A percentile compares a stretch with the other conserved stretches of the same genome.
Evolutionary conservation across 2,797 vertebrate genomes (phyloP).

Genomic region (Diplodus puntazzo): DNA sequence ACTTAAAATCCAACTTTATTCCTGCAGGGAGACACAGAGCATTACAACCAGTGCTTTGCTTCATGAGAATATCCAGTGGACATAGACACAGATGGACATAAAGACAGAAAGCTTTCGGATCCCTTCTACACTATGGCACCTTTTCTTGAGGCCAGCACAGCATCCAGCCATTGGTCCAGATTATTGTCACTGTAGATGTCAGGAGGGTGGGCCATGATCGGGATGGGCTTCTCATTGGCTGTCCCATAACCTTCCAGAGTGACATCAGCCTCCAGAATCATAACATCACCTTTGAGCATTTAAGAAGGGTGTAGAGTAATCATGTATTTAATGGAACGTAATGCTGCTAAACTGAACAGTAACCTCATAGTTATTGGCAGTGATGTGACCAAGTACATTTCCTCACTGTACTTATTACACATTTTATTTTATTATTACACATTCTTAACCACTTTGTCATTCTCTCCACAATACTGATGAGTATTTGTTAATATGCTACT

Average conservation of each 20-base stretch:
- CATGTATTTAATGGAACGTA: neutral
- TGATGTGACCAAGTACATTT: too few species aligned
- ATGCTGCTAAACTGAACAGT: neutral
- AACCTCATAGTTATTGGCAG: neutral
- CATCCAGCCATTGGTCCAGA: slow-evolving; percentile 88
- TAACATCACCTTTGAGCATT: slow-evolving; percentile 74
- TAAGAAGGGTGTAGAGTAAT: neutral
- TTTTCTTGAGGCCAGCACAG: slow-evolving; percentile 85
- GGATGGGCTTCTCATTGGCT: slow-evolving; percentile 78
- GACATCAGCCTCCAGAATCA: slow-evolving; percentile 90
- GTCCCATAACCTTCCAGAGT: slow-evolving; percentile 85
- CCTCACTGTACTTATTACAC: too few species aligned
- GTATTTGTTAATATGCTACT: too few species aligned
- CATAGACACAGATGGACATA: neutral
- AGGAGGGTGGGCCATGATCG: slow-evolving; percentile 92
- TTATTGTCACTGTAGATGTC: slow-evolving; percentile 88
- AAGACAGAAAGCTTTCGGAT: neutral
- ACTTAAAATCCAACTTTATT: slow-evolving; percentile 91
- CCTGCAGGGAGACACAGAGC: slow-evolving; percentile 63
- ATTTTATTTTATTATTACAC: too few species aligned
- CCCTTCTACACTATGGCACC: slow-evolving; percentile 66
- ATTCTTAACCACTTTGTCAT: too few species aligned
- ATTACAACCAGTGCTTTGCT: neutral
- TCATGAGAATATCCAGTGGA: neutral
- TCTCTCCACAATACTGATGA: too few species aligned